Conservation (phyloP, 1,140 invertebrate species). For the Aleiodes sp. region DNA sequence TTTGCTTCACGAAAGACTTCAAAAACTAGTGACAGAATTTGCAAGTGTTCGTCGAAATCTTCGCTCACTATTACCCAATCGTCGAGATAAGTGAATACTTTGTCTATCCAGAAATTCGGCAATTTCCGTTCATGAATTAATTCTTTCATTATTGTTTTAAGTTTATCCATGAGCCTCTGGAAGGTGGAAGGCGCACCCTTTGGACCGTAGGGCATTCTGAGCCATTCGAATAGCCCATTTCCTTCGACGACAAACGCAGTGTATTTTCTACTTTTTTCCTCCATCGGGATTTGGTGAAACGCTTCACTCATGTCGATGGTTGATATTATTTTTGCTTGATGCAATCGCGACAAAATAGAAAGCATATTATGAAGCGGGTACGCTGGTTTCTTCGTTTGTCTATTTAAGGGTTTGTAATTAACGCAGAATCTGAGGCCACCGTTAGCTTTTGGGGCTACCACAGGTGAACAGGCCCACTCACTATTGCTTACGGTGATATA, state of each 20-base stretch:
- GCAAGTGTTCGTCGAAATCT: constrained; percentile 28
- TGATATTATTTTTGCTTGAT: constrained; percentile 38
- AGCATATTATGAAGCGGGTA: constrained; percentile 30
- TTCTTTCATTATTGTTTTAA: constrained; percentile 19
- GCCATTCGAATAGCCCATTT: constrained; percentile 56
- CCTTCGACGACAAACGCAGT: constrained; percentile 46
- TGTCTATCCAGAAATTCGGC: constrained; percentile 23
- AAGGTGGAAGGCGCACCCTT: constrained; percentile 31
- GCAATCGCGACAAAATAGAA: constrained; percentile 37
- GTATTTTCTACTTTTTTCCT: constrained; percentile 26
- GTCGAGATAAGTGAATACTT: constrained; percentile 25
- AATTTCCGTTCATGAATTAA: constrained; percentile 21
- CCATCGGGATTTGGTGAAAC: constrained; percentile 39
- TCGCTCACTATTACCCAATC: constrained; percentile 26
- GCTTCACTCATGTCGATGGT: constrained; percentile 49
- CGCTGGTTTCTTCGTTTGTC: constrained; percentile 32
- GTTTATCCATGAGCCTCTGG: constrained; percentile 24
- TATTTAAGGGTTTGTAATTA: constrained; percentile 27
- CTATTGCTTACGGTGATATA: constrained; percentile 31
- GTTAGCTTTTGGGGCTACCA: constrained; percentile 23
- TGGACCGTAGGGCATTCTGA: constrained; percentile 54
- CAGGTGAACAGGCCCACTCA: constrained; percentile 24
- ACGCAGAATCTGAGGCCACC: constrained; percentile 27
- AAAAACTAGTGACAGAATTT: constrained; percentile 11
- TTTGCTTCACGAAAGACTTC: constrained; percentile 21